Conservation (phyloP, 2,888 invertebrate genomes). For the Apodemia duryi region DNA sequence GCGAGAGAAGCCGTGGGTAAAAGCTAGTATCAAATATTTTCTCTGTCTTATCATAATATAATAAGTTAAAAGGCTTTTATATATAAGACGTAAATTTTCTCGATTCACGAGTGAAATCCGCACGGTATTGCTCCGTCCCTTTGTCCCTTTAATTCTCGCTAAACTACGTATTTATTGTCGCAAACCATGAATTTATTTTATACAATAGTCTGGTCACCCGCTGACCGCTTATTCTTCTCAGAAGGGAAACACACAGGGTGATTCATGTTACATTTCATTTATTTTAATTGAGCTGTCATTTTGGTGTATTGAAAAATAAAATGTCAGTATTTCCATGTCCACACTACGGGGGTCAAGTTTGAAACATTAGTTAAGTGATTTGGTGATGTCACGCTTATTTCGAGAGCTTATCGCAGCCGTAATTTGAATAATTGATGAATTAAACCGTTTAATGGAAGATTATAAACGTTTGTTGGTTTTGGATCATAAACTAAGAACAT, state of each 20-base stretch:
- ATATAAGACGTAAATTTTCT: neutral
- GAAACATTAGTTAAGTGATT: conserved; percentile 11
- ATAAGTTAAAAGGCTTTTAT: too few relatives aligned
- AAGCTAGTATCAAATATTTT: too few relatives aligned
- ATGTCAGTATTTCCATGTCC: conserved; percentile 17
- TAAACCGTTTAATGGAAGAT: neutral
- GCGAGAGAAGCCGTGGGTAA: too few relatives aligned
- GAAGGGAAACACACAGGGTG: conserved; percentile 43
- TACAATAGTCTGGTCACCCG: conserved; percentile 43
- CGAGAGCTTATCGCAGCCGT: conserved; percentile 2
- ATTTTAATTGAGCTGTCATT: conserved; percentile 43
- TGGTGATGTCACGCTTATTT: conserved; percentile 15
- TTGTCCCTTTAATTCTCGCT: conserved; percentile 13
- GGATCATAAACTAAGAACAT: neutral
- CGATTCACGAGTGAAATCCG: neutral
- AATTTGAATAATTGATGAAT: conserved; percentile 9
- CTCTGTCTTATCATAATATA: too few relatives aligned
- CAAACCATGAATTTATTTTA: conserved; percentile 28
- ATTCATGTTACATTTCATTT: conserved; percentile 37
- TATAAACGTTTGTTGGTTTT: conserved; percentile 19
- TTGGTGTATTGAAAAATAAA: conserved; percentile 19
- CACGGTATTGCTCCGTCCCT: neutral
- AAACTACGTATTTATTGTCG: conserved; percentile 15
- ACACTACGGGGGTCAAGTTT: conserved; percentile 10
- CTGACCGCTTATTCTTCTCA: conserved; percentile 47